Conservation (phyloP, 2,113 vertebrate species). For the Reinhardtius hippoglossoides region DNA sequence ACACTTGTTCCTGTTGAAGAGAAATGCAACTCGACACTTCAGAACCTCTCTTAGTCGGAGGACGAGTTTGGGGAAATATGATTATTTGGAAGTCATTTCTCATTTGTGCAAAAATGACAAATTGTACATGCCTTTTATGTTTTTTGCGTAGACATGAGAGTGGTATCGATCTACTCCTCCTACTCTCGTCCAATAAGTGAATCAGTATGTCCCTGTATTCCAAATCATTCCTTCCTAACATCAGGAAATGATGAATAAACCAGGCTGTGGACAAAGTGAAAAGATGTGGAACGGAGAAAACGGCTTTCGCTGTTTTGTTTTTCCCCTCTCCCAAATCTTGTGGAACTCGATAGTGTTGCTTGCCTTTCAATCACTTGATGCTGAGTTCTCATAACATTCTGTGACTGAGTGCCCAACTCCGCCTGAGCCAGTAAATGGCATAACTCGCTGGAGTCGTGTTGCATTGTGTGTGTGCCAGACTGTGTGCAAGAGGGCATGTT, state of each 20-base stretch:
- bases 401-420: constrained; percentile 48
- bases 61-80: not conserved
- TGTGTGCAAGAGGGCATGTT: constrained; percentile 45
- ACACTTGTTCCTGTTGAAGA: constrained; percentile 1
- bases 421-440: constrained; percentile 61
- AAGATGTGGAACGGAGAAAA: constrained; percentile 33
- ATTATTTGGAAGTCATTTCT: not conserved
- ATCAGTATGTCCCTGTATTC: constrained; percentile 1
- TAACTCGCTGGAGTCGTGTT: constrained; percentile 53
- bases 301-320: constrained; percentile 8
- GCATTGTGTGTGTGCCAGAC: constrained; percentile 16
- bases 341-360: constrained; percentile 64
- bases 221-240: constrained; percentile 24
- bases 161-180: constrained; percentile 9
- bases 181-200: not conserved
- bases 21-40: not conserved
- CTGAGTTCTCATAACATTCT: constrained; percentile 59
- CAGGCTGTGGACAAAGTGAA: constrained; percentile 35
- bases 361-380: constrained; percentile 64
- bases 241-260: constrained; percentile 51
- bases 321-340: constrained; percentile 25
- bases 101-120: not conserved
- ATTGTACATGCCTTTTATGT: not conserved
- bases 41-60: constrained; percentile 11
- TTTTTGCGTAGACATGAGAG: not conserved